Base-by-base conservation (phyloP, 2,113 vertebrate genomes). In the Callorhinus ursinus region DNA sequence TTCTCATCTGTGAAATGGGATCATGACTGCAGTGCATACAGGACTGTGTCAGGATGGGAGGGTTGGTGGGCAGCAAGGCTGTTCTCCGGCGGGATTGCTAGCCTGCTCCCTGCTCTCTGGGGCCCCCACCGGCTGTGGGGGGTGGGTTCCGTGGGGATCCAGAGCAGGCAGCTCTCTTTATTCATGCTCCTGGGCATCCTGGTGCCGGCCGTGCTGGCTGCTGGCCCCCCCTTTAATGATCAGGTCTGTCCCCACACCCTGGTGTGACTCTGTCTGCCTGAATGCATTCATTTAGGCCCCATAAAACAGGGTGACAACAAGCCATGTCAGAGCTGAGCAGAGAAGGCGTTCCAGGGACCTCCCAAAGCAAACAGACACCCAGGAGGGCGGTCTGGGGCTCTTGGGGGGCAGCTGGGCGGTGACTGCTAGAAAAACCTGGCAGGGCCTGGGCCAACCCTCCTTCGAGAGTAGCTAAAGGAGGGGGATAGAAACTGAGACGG, bases 11-110 rank as follows among this genome's bases (percentile, higher is more conserved):
- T 28, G 79, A 74, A 24, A 59, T 28, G 83, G 55, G 57, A 13
- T 26, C 1, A 0, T 55, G 26, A 31, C 19, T 0, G 4, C 7
- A 1, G 4, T 12, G 46, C 51, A 42, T 51, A 46, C 14, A 2
- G 76, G 18, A 16, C 51, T 33, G 42, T 7, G 13, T 1, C 7
- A 7, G 39, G 31, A 33, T 1, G 11, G 46, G 7, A 36, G 3
- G 22, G n/a, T 36, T 6, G 42, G 46, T 18, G 19, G 89, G 28
- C 1, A 14, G 11, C 22, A 5, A 55, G 76, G 61, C 16, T 7
- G 14, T 1, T 9, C 12, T 1, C 8, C 21, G 22, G 24, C 2
- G 7, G 33, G 72, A 63, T 0, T 7, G 21, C 11, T 26, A 10
- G 5, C 18, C 53, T 39, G 55, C 14, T 36, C 3, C 14, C 8